Percentiles rank a stretch among this genome's conserved stretches.
These are phyloP conservation scores for Oostethus manadensis DNA, from an alignment of 2,113 vertebrate species.

Conservation along the genomic window DNA sequence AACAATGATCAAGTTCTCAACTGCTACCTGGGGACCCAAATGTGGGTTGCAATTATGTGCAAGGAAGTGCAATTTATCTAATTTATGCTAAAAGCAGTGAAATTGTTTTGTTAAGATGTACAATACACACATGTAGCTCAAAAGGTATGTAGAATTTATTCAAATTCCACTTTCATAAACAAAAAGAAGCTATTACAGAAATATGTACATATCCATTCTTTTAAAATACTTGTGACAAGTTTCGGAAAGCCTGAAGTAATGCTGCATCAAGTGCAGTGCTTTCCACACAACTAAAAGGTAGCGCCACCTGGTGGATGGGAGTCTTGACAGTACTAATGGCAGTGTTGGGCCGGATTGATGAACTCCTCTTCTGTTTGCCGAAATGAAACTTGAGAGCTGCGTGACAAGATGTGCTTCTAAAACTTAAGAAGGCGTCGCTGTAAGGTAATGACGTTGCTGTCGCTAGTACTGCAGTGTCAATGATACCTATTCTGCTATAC, in stretches of 20 bases:
- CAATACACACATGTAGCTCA: conserved; percentile 34
- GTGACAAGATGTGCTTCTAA: background rate
- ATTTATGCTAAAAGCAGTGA: no score
- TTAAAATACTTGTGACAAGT: conserved; percentile 62
- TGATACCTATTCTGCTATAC: background rate
- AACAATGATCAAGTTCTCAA: no score
- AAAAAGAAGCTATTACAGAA: conserved; percentile 74
- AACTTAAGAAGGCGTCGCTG: no score
- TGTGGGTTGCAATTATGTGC: no score
- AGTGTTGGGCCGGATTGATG: conserved; percentile 4
- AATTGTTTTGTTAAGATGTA: background rate
- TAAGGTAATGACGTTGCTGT: background rate
- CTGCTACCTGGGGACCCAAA: no score
- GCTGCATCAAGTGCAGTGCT: conserved; percentile 32
- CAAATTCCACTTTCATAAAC: conserved; percentile 74
- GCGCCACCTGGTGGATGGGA: conserved; percentile 35
- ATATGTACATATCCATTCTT: conserved; percentile 71
- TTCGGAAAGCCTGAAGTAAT: conserved; percentile 43
- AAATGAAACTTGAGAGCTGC: conserved; percentile 14
- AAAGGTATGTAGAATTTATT: conserved; percentile 77
- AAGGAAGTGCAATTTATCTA: no score
- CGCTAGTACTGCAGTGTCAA: conserved; percentile 1
- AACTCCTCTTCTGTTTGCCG: background rate
- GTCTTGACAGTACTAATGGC: conserved; percentile 6
- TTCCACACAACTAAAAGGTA: background rate